Base-by-base conservation (phyloP, 1,140 invertebrate genomes). In the Lepeophtheirus salmonis region DNA sequence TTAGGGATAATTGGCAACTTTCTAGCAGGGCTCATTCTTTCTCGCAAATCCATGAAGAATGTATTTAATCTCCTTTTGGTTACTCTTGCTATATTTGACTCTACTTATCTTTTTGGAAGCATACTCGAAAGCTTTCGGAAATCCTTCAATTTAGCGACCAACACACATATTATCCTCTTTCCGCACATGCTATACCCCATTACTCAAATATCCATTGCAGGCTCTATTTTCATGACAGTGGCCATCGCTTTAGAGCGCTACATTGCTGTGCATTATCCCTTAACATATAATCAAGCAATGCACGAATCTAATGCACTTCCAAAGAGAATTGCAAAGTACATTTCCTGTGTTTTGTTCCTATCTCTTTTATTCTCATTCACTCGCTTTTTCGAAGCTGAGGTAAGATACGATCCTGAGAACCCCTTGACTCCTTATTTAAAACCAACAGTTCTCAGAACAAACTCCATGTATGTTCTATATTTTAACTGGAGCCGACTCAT, bases 161-260 rank as follows among this genome's bases (percentile, higher is more conserved):
- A 41, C 55, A 17, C 25, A 17, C 55, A 57, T 18, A 24, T 57
- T 3, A 30, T 57, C 12, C 23, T 57, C 20, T 57, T 26, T 41
- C 55, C 55, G 2, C 26, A 57, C 22, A 55, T 61, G 17, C 51
- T 61, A n/a, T 61, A 61, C 23, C 59, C 59, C 14, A 13, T 61
- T 17, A 56, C 23, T 14, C 17, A 20, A 1, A 61, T 61, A 52
- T 52, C 59, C 25, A 18, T 61, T 4, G 20, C 59, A 24, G 59
- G 41, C 20, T 61, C 59, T 13, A 61, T 61, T 18, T 59, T 53
- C 25, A 61, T 61, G 59, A 61, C 51, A 18, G 59, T 61, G 50
- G 48, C 59, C 17, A 54, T 61, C 16, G 18, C 59, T 16, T 14
- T 61, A 4, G 59, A 61, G 51, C 48, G 59, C 14, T 61, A 61